phyloP scores from a whole-genome alignment of 2,797 vertebrate species.

The Adelosebastes latens region DNA sequence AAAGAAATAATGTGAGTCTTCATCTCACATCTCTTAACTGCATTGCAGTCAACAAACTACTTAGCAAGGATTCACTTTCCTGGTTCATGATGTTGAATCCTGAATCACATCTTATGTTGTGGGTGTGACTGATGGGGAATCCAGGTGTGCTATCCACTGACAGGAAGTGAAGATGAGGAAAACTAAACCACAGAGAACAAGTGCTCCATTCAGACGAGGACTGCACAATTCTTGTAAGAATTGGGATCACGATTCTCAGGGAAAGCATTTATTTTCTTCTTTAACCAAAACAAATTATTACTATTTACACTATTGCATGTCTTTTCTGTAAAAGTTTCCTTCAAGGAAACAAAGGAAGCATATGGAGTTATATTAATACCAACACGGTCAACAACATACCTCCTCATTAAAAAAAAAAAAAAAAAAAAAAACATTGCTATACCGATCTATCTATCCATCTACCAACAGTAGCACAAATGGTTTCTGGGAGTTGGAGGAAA shows the following conservation, averaged over 20 bases:
- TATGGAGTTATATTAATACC: not conserved
- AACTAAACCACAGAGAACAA: not conserved
- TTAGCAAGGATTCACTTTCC: not conserved
- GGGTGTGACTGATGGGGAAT: not conserved
- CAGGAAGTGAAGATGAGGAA: not conserved
- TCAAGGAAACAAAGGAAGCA: not conserved
- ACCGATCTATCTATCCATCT: not conserved
- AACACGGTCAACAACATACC: not conserved
- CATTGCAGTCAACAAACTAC: constrained; percentile 3
- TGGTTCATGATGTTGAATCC: not conserved
- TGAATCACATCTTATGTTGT: not conserved
- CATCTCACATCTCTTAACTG: constrained; percentile 18
- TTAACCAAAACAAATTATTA: not conserved
- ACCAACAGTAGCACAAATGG: not conserved
- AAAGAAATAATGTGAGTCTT: constrained; percentile 16
- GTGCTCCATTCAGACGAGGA: not conserved
- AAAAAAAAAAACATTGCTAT: too few relatives aligned
- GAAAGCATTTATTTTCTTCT: not conserved
- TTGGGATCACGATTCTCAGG: not conserved
- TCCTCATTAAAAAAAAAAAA: too few relatives aligned
- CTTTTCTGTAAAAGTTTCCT: not conserved
- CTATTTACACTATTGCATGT: not conserved
- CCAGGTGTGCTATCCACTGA: not conserved
- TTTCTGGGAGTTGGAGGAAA: not conserved
- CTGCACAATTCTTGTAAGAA: not conserved